These are phyloP conservation scores for Bombyx huttoni DNA, from an alignment of 2,888 invertebrate species.

Conservation along the genomic window DNA sequence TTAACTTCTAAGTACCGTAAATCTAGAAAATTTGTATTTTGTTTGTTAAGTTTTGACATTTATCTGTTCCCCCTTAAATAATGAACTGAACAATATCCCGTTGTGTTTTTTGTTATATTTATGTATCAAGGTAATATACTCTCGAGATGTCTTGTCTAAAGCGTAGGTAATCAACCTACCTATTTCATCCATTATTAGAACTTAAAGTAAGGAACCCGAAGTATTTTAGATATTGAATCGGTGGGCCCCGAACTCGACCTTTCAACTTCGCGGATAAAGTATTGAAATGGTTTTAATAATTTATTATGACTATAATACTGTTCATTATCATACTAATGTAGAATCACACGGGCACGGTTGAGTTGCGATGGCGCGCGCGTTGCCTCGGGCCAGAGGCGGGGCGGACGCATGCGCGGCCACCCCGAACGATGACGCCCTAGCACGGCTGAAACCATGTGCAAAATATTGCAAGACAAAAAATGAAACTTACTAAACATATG, in stretches of 20 bases:
- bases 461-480: neutral
- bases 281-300: neutral
- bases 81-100: too few species aligned
- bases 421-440: slow-evolving; percentile 54
- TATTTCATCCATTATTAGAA: too few species aligned
- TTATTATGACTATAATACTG: neutral
- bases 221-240: too few species aligned
- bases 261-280: neutral
- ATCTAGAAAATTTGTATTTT: too few species aligned
- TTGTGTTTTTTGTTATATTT: too few species aligned
- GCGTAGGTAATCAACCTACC: too few species aligned
- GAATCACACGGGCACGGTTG: slow-evolving; percentile 5
- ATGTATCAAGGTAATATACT: too few species aligned
- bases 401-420: slow-evolving; percentile 53
- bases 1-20: too few species aligned
- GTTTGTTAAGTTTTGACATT: too few species aligned
- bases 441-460: slow-evolving; percentile 18
- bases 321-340: neutral
- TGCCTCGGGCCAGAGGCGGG: slow-evolving; percentile 50
- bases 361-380: slow-evolving; percentile 20
- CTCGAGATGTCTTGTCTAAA: too few species aligned
- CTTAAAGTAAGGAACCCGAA: too few species aligned
- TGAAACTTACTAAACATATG: neutral
- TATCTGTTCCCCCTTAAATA: too few species aligned
- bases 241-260: neutral